phyloP scores from a whole-genome alignment of 2,888 invertebrate genomes.

The Melanostoma mellinum region DNA sequence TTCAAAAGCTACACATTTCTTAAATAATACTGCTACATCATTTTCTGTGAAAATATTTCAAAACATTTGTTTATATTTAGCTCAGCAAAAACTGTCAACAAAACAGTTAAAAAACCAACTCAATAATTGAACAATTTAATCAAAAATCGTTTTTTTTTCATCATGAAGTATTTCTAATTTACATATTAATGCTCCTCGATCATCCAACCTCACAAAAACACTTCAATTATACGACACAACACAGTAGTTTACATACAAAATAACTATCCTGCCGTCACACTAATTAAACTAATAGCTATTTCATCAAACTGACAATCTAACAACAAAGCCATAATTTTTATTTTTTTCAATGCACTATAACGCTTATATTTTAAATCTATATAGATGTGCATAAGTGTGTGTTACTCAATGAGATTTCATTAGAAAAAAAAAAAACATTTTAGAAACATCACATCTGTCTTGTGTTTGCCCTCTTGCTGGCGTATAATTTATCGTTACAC shows the following conservation, averaged over 20 bases:
- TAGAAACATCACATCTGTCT: constrained; percentile 41
- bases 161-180: no score
- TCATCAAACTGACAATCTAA: constrained; percentile 23
- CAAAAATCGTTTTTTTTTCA: no score
- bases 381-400: background rate
- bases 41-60: no score
- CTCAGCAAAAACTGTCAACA: no score
- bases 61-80: no score
- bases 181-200: no score
- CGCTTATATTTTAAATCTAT: background rate
- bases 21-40: no score
- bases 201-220: no score
- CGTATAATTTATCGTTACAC: constrained; percentile 61
- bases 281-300: constrained; percentile 41
- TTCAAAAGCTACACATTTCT: no score
- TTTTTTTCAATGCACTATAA: constrained; percentile 1
- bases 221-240: no score
- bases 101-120: no score
- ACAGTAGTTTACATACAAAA: constrained; percentile 1
- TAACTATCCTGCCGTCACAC: constrained; percentile 20
- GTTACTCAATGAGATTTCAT: background rate
- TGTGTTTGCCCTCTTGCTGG: background rate
- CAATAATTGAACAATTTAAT: no score
- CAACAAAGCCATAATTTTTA: constrained; percentile 26
- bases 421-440: constrained; percentile 23